A percentile compares a stretch with the other conserved stretches of the same genome.
phyloP scores from a whole-genome alignment of 2,113 vertebrate genomes.

The Xiphophorus hellerii region DNA sequence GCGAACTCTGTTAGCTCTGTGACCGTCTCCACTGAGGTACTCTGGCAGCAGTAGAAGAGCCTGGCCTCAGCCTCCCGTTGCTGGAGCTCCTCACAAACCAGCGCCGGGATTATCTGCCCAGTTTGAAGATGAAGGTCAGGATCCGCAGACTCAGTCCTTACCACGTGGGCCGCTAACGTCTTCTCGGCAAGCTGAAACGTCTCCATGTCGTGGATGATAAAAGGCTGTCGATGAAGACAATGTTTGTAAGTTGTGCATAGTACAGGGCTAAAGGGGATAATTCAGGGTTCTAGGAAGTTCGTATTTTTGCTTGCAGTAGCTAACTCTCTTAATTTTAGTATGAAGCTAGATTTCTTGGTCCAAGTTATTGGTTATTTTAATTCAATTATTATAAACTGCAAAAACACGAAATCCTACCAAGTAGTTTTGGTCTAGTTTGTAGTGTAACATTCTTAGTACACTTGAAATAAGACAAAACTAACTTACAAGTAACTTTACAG shows the following conservation, averaged over 20 bases:
- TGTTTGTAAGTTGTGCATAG: no score
- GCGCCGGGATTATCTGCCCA: slow-evolving; percentile 77
- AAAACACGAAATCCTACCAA: no score
- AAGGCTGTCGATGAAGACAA: slow-evolving; percentile 81
- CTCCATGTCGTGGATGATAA: slow-evolving; percentile 98
- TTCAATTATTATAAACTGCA: no score
- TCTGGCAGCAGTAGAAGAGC: slow-evolving; percentile 98
- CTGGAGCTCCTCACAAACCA: slow-evolving; percentile 81
- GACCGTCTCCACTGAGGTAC: slow-evolving; percentile 92
- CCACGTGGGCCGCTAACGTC: slow-evolving; percentile 88
- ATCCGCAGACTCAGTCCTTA: slow-evolving; percentile 83
- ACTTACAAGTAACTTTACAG: no score
- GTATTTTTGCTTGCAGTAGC: not conserved
- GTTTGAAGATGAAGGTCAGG: slow-evolving; percentile 74
- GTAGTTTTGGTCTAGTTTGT: no score
- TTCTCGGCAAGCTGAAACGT: slow-evolving; percentile 94
- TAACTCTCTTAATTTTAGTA: no score
- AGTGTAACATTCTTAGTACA: no score
- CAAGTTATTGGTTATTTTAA: no score
- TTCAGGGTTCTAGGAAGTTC: not conserved
- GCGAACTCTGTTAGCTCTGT: slow-evolving; percentile 96
- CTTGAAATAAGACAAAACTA: no score
- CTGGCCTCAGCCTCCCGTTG: slow-evolving; percentile 92
- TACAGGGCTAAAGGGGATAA: not conserved
- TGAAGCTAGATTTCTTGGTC: no score